phyloP scores from a whole-genome alignment of 2,797 vertebrate species.

The Tolypeutes matacus region DNA sequence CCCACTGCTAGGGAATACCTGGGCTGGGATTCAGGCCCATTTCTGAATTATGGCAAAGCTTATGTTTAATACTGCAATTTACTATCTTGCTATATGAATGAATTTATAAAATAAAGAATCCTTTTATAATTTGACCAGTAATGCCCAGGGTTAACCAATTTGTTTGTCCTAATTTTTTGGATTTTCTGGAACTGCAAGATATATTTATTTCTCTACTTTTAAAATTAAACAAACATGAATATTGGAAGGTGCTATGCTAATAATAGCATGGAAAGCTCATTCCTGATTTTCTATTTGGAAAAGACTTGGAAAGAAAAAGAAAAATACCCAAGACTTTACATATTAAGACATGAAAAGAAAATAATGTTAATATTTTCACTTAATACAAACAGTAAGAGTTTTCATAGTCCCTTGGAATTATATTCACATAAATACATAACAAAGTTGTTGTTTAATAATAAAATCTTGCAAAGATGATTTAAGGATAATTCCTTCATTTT shows the following conservation, averaged over 20 bases:
- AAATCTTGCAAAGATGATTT: not conserved
- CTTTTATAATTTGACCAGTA: conserved; percentile 52
- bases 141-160: conserved; percentile 1
- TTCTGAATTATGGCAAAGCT: not conserved
- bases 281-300: conserved; percentile 40
- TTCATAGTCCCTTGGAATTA: not conserved
- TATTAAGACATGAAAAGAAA: conserved; percentile 40
- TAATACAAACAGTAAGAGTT: not conserved
- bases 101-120: not conserved
- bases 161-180: not conserved
- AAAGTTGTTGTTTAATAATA: not conserved
- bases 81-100: not conserved
- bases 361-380: conserved; percentile 27
- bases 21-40: not conserved
- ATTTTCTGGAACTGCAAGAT: not conserved
- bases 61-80: not conserved
- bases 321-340: not conserved
- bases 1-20: not conserved
- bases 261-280: not conserved
- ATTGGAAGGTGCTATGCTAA: conserved; percentile 9
- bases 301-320: conserved; percentile 44
- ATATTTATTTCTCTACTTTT: not conserved
- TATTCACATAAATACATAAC: not conserved
- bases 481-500: not conserved
- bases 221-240: conserved; percentile 24